These are phyloP conservation scores for Terebella lapidaria DNA, from an alignment of 2,888 invertebrate species.

Conservation along the genomic window DNA sequence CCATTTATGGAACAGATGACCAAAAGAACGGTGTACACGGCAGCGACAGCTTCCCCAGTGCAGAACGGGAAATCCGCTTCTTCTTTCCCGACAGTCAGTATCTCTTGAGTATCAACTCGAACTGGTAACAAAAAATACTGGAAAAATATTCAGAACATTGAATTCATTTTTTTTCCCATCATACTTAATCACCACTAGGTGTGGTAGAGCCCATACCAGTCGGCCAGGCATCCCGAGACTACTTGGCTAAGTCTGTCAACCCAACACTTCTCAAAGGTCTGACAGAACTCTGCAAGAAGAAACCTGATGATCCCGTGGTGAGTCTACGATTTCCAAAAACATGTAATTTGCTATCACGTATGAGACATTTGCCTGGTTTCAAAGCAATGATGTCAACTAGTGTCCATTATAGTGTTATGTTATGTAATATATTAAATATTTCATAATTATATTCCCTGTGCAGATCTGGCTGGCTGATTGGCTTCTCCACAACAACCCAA, in stretches of 20 bases:
- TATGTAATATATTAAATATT: too few relatives aligned
- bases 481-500: constrained; percentile 71
- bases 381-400: too few relatives aligned
- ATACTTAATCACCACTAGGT: constrained; percentile 58
- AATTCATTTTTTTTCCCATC: not conserved
- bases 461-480: constrained; percentile 71
- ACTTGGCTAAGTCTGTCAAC: constrained; percentile 66
- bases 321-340: not conserved
- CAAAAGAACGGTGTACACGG: constrained; percentile 72
- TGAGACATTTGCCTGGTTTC: too few relatives aligned
- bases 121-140: not conserved
- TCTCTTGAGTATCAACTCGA: not conserved
- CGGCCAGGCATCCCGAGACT: constrained; percentile 64
- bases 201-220: constrained; percentile 69
- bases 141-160: not conserved
- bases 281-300: constrained; percentile 65
- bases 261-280: constrained; percentile 60
- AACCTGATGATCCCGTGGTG: constrained; percentile 70
- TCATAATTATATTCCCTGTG: not conserved
- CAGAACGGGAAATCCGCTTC: constrained; percentile 76
- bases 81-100: constrained; percentile 77
- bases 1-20: constrained; percentile 65
- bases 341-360: too few relatives aligned
- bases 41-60: constrained; percentile 64
- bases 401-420: too few relatives aligned